Base-by-base conservation (phyloP, 1,140 invertebrate genomes). In the Trachymyrmex cornetzi region DNA sequence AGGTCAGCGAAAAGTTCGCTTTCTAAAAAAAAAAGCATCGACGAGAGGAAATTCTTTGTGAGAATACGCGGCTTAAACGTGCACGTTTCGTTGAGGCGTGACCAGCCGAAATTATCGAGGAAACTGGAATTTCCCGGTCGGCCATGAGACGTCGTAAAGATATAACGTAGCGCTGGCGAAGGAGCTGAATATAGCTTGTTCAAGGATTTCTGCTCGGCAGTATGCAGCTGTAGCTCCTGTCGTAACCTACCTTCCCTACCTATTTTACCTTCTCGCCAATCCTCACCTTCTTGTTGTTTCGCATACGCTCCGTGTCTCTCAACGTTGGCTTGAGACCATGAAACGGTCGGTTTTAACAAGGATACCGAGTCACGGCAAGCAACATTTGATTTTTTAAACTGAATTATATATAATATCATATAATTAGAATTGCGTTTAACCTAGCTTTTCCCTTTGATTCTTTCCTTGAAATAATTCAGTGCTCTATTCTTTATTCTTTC, bases 161-260 rank as follows among this genome's bases (percentile, higher is more conserved):
- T 77, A 85, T 79, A 85, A 85, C 61, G 38, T 19, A 57, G 38
- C 48, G 34, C 44, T 11, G 74, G 63, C 30, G 74, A 64, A 69
- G 61, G 48, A 57, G 75, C 44, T 77, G 80, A 69, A 81, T 85
- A 77, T 85, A 77, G 86, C 64, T 74, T 82, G 86, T 79, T 90
- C 89, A 90, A 90, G 89, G 89, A 90, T 90, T 90, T 90, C 86
- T 79, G 14, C 82, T 59, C 63, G 69, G 55, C 57, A 72, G 71
- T 88, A 88, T 86, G 81, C 89, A 90, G 88, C 88, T 89, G 86
- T 86, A 90, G 88, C 77, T 71, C 55, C 55, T 85, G 75, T 81
- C 86, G 69, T 66, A 81, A 90, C 69, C 75, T 57, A 79, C 80
- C 75, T 80, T 66, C 69, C 34, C 63, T 75, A 55, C 64, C 80